Percentiles rank a stretch among this genome's conserved stretches.
These are phyloP conservation scores for Himalopsyche tibetana DNA, from an alignment of 2,888 invertebrate species.

Conservation along the genomic window DNA sequence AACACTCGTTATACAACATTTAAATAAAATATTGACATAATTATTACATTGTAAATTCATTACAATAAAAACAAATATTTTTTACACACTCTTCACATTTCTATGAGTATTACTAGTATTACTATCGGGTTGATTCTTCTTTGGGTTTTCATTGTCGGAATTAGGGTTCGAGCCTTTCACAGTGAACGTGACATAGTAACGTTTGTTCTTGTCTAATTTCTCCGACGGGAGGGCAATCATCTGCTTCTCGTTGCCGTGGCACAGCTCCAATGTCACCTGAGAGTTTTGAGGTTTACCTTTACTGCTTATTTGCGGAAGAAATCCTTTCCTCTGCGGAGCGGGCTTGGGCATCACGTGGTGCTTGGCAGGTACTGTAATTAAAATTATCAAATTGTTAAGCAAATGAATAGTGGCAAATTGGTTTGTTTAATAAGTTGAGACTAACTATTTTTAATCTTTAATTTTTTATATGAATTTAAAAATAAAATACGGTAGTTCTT, in stretches of 20 bases:
- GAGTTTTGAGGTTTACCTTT: slow-evolving; percentile 75
- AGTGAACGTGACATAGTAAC: slow-evolving; percentile 95
- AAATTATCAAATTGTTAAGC: slow-evolving; percentile 40
- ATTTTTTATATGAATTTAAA: too few relatives aligned
- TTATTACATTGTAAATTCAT: too few relatives aligned
- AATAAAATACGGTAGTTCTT: too few relatives aligned
- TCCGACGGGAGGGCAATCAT: slow-evolving; percentile 92
- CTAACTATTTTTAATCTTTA: neutral
- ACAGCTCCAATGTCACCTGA: slow-evolving; percentile 86
- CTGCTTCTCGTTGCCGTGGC: slow-evolving; percentile 90
- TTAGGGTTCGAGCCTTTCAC: slow-evolving; percentile 84
- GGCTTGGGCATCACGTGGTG: slow-evolving; percentile 88
- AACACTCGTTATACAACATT: too few relatives aligned
- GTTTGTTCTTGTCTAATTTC: slow-evolving; percentile 90
- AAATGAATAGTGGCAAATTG: neutral
- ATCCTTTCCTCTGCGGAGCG: slow-evolving; percentile 78
- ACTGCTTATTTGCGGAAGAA: slow-evolving; percentile 83
- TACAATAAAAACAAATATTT: too few relatives aligned
- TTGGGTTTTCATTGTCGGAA: slow-evolving; percentile 76
- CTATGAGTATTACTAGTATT: slow-evolving; percentile 68
- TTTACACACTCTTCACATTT: slow-evolving; percentile 73
- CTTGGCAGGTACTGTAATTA: slow-evolving; percentile 82
- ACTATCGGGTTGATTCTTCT: slow-evolving; percentile 67
- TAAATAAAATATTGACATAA: too few relatives aligned
- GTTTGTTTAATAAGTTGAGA: too few relatives aligned